Base-by-base conservation (phyloP, 53 echinoderm and acorn worm species). In the Crossaster papposus region DNA sequence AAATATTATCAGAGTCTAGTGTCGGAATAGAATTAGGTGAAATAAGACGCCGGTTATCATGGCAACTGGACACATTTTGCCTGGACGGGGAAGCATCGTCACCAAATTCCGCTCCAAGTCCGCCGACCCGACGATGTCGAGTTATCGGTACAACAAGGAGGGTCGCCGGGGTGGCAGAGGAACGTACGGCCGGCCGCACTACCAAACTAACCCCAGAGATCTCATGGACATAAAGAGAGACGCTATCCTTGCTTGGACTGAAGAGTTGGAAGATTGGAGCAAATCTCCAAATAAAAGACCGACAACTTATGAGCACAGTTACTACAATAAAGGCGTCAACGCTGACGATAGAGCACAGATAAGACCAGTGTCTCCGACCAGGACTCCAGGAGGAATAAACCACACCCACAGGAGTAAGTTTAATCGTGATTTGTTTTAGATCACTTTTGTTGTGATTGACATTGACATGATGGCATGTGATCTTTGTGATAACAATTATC, bases 21-120 rank as follows among this genome's bases (percentile, higher is more conserved):
- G 72, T n/a, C n/a, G n/a, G n/a, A 72, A 72, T 84, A 84, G 71
- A 72, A 23, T 71, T 28, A 32, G n/a, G 34, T 2, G 82, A 26
- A 82, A 68, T 65, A 70, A 68, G 51, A 38, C 44, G 37, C 83
- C 17, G 7, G 38, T 63, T 36, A 83, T 63, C 24, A 97, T 98
- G 98, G 93, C 98, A 78, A 98, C 98, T 0, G 98, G 98, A 78
- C 98, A 98, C 68, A 92, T 97, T 79, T 71, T 98, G 79, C 98
- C 98, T 30, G 96, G 98, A 30, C 93, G 89, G 86, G 90, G 94
- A 22, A 83, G 83, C 64, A 78, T 89, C 13, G 92, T 92, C 35
- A 92, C 95, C 62, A 90, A 83, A 65, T 94, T 93, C 79, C 93
- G 98, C 22, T 98, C 98, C 58, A 94, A 93, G 70, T 98, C 98